Percentiles rank a stretch among this genome's conserved stretches.
Evolutionary conservation across 2,888 invertebrate species (phyloP).

Genomic region (Lasioglossum figueresi): DNA sequence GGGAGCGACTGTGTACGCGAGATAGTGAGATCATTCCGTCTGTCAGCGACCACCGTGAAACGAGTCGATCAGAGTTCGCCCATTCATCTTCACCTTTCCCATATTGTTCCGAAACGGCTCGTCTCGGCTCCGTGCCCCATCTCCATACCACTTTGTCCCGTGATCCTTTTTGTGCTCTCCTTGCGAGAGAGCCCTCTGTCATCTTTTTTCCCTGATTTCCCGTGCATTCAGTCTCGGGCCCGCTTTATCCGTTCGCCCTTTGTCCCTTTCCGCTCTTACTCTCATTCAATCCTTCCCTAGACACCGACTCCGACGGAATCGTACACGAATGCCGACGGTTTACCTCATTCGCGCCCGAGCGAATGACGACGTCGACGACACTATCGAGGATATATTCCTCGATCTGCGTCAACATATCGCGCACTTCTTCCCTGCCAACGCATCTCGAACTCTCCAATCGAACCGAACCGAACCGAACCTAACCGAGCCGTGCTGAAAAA

Average conservation of each 20-base stretch:
- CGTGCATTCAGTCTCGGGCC: not conserved
- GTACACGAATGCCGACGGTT: not conserved
- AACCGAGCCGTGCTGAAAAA: slow-evolving; percentile 27
- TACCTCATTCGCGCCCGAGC: not conserved
- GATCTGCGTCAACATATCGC: slow-evolving; percentile 27
- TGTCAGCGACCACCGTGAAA: slow-evolving; percentile 20
- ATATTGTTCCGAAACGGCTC: not conserved
- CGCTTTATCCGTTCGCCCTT: not conserved
- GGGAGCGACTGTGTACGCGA: slow-evolving; percentile 5
- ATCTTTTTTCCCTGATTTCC: not conserved
- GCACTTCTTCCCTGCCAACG: not conserved
- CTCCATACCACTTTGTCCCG: not conserved
- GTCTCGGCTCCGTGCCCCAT: not conserved
- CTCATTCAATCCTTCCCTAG: slow-evolving; percentile 5
- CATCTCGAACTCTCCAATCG: not conserved
- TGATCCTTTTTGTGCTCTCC: not conserved
- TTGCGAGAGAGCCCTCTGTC: not conserved
- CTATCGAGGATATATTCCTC: not conserved
- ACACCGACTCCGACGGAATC: not conserved
- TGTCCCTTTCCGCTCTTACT: not conserved
- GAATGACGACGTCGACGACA: not conserved
- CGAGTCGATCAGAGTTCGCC: not conserved
- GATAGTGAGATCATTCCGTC: slow-evolving; percentile 34
- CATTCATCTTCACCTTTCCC: not conserved
- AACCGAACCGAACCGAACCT: not conserved